Conservation (phyloP, 2,888 invertebrate genomes). For the Scrobipalpa costella region DNA sequence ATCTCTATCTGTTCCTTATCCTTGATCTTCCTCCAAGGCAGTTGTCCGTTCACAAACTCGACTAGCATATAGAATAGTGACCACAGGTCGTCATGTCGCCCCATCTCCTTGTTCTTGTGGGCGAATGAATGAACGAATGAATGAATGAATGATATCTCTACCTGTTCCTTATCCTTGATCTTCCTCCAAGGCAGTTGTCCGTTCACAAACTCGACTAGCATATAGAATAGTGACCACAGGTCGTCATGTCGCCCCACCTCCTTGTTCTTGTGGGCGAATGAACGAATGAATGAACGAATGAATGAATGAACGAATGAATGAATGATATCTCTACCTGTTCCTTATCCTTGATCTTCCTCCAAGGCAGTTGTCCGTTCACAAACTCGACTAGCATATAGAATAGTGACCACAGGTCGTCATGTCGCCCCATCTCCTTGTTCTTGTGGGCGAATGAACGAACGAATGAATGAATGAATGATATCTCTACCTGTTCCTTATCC, state of each 20-base stretch:
- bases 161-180: too few relatives aligned
- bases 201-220: too few relatives aligned
- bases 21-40: constrained; percentile 99
- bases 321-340: constrained; percentile 85
- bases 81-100: constrained; percentile 99
- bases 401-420: constrained; percentile 99
- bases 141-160: too few relatives aligned
- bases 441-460: constrained; percentile 89
- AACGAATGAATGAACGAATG: too few relatives aligned
- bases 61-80: constrained; percentile 99
- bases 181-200: too few relatives aligned
- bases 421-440: constrained; percentile 99
- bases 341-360: constrained; percentile 99
- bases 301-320: too few relatives aligned
- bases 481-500: too few relatives aligned
- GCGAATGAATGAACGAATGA: too few relatives aligned
- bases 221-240: too few relatives aligned
- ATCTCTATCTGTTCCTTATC: constrained; percentile 93
- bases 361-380: constrained; percentile 98
- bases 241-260: too few relatives aligned
- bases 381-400: constrained; percentile 99
- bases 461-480: too few relatives aligned
- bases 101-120: constrained; percentile 99
- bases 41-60: constrained; percentile 98
- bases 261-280: not conserved